Evolutionary conservation across 2,888 invertebrate genomes (phyloP).

Genomic region (Hybos culiciformis): DNA sequence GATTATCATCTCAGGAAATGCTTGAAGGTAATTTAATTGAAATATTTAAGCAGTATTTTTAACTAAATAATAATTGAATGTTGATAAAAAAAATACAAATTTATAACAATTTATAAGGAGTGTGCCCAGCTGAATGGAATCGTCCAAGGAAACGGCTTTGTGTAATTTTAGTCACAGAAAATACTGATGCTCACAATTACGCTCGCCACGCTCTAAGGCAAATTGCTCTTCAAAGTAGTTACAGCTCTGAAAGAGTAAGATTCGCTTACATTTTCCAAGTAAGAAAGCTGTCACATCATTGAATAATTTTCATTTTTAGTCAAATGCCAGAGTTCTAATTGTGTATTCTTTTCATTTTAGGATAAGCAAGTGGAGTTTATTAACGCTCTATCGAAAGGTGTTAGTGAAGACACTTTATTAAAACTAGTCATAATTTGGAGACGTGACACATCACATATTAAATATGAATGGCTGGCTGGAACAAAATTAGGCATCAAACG

Average conservation of each 20-base stretch:
- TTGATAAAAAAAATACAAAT: constrained; percentile 1
- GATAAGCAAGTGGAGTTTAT: constrained; percentile 65
- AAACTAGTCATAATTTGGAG: constrained; percentile 85
- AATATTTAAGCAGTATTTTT: background rate
- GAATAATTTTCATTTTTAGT: background rate
- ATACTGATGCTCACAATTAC: constrained; percentile 35
- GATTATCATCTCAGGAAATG: constrained; percentile 80
- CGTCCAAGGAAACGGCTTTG: constrained; percentile 59
- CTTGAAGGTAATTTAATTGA: constrained; percentile 24
- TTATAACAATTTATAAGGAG: constrained; percentile 19
- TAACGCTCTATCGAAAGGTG: constrained; percentile 41
- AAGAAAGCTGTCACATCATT: too few relatives aligned
- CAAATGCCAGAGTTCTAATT: background rate
- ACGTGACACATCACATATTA: constrained; percentile 67
- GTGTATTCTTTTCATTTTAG: constrained; percentile 15
- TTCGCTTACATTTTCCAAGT: constrained; percentile 84
- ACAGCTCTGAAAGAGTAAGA: constrained; percentile 53
- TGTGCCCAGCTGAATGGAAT: constrained; percentile 83
- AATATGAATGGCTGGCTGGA: constrained; percentile 71
- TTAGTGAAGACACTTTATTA: constrained; percentile 48
- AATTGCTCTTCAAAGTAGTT: constrained; percentile 54
- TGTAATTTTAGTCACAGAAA: constrained; percentile 64
- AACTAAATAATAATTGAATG: background rate
- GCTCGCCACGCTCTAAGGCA: constrained; percentile 53
- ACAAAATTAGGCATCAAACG: constrained; percentile 25